phyloP scores from a whole-genome alignment of 2,888 invertebrate species.

The Eupithecia centaureata region DNA sequence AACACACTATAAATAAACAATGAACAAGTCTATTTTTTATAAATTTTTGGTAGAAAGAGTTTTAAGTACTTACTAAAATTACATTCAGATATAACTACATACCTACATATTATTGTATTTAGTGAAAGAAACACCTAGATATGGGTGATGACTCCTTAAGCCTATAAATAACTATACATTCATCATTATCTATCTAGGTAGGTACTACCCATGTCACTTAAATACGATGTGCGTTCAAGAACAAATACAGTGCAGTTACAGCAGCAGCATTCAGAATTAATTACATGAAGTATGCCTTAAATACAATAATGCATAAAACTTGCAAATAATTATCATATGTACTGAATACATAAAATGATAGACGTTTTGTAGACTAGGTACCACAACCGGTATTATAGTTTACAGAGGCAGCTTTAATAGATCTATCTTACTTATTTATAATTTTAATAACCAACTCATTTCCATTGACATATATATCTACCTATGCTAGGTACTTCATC shows the following conservation, averaged over 20 bases:
- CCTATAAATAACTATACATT: neutral
- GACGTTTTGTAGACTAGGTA: neutral
- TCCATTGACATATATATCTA: neutral
- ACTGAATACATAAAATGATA: neutral
- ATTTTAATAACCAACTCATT: constrained; percentile 1
- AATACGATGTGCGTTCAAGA: neutral
- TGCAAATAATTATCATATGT: constrained; percentile 11
- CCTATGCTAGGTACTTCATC: neutral
- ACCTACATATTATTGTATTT: too few relatives aligned
- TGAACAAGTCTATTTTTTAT: constrained; percentile 68
- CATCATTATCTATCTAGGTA: neutral
- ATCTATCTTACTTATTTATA: neutral
- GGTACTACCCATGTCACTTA: neutral
- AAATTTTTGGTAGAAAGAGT: constrained; percentile 74
- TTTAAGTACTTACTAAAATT: constrained; percentile 78
- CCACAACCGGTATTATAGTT: neutral
- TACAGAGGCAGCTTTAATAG: neutral
- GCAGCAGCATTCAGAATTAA: neutral
- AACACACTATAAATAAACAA: constrained; percentile 63
- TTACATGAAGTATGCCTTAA: neutral
- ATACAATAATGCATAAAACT: neutral
- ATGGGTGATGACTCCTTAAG: constrained; percentile 23
- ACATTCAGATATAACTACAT: constrained; percentile 67
- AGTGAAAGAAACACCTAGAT: constrained; percentile 63
- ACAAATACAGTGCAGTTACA: neutral